Evolutionary conservation across 2,113 vertebrate species (phyloP), one percentile per base, ranked within the genome.

Genomic region (Equus przewalskii): DNA sequence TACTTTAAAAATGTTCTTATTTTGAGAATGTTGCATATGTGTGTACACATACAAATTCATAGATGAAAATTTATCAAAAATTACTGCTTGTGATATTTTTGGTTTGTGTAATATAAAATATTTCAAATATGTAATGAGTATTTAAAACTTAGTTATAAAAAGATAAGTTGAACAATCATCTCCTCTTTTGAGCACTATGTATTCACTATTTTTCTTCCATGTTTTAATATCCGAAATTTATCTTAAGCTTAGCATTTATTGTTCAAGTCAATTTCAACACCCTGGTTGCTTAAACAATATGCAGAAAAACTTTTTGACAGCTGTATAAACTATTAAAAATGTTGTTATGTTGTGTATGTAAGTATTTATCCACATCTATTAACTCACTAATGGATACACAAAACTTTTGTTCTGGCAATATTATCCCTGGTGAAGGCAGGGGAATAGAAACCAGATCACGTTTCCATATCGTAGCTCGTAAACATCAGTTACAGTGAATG

Each of bases 401-500:
- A 58, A 96, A 84, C 19, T n/a, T 46, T 86, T 73, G 41, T 88
- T 67, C 70, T 58, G 75, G 33, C 8, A 46, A 30, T 41, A 18
- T 28, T 94, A 11, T 9, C 36, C 46, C 26, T 93, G 46, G 16
- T 51, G 15, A 73, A 96, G 46, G 8, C 16, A 82, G 14, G 95
- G 41, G 58, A 84, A 79, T 26, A 94, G n/a, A 51, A 96, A 60
- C 49, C 84, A 96, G 58, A 87, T 90, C 83, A 95, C 51, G 22
- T 69, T 83, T 19, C 56, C 30, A 60, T 21, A 92, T 49, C 76
- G 41, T 70, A 92, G 65, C 78, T 98, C 72, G 91, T 92, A 94
- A 98, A 96, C 90, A 96, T 93, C 94, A 93, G 94, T 87, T 97
- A 89, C 89, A 79, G 19, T 81, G 65, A 95, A 65, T 95, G 85